phyloP scores from a whole-genome alignment of 2,888 invertebrate species.

The Lordiphosa fenestrarum region DNA sequence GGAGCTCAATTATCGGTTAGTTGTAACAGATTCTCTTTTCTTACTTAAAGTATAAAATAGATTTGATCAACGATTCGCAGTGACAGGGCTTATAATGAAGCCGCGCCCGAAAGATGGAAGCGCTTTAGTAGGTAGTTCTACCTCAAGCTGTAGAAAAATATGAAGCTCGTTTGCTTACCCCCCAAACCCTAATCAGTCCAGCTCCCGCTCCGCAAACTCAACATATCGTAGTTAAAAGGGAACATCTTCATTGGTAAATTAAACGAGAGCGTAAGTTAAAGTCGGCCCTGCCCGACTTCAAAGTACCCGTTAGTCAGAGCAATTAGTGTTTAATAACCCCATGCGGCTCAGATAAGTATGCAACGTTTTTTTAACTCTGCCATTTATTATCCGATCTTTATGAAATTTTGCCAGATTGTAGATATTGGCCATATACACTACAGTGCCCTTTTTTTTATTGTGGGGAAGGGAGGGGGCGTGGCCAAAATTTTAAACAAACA shows the following conservation, averaged over 20 bases:
- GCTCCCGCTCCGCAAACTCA: slow-evolving; percentile 30
- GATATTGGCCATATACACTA: no score
- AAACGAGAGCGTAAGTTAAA: no score
- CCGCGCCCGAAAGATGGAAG: slow-evolving; percentile 8
- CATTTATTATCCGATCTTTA: no score
- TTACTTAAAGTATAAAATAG: slow-evolving; percentile 13
- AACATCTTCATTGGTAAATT: slow-evolving; percentile 13
- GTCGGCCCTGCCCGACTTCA: no score
- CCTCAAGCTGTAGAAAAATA: background rate
- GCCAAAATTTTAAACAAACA: no score
- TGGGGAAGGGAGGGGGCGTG: no score
- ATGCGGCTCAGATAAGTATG: no score
- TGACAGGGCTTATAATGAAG: slow-evolving; percentile 28
- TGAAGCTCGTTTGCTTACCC: slow-evolving; percentile 19
- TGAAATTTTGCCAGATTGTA: no score
- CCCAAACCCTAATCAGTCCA: slow-evolving; percentile 20
- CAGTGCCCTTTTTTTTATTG: no score
- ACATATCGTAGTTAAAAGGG: slow-evolving; percentile 21
- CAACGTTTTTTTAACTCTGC: no score
- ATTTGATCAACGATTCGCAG: slow-evolving; percentile 8
- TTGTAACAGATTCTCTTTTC: slow-evolving; percentile 18
- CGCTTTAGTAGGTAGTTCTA: background rate
- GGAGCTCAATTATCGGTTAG: slow-evolving; percentile 27
- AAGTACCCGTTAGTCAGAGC: no score
- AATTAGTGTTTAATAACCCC: no score